Base-by-base conservation (phyloP, 2,888 invertebrate species). In the Hyposoter didymator region DNA sequence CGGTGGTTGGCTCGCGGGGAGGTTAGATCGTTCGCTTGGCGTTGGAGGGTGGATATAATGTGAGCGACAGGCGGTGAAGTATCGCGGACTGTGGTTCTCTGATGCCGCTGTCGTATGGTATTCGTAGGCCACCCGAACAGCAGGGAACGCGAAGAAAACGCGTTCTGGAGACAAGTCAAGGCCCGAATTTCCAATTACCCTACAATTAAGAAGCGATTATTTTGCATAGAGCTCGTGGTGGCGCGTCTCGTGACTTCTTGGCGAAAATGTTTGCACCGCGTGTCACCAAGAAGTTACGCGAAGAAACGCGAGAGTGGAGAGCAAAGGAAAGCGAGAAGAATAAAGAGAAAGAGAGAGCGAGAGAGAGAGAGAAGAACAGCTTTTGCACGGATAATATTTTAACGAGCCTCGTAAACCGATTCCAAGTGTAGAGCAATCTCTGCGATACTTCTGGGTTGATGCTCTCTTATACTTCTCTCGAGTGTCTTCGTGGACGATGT, bases 191-290 rank as follows among this genome's bases (percentile, higher is more conserved):
- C 90, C 92, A 93, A 93, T 93, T 93, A 93, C 92, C 92, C 91
- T 85, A 92, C 92, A 93, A 93, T 93, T 93, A 93, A 93, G 93
- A 93, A 93, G 91, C 93, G 93, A 93, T 93, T 93, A 93, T 93
- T 93, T 93, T 92, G 92, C 93, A 93, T 93, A 93, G 92, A 89
- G 88, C 87, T 88, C 87, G 87, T 45, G 47, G 35, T 73, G 85
- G 70, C 84, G 82, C 83, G 81, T 81, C 73, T 47, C 89, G 89
- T 89, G 89, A 89, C 90, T 89, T 87, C 84, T 85, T 87, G 85
- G 89, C 89, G 72, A 84, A 78, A 84, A 76, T 82, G 84, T 84
- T 76, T 89, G 91, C 91, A 90, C 93, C 92, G 92, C 91, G 91
- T 93, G 93, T 93, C 93, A 92, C 93, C 92, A 91, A 91, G 91